Evolutionary conservation across 2,797 vertebrate genomes (phyloP).

Genomic region (Perodicticus potto): DNA sequence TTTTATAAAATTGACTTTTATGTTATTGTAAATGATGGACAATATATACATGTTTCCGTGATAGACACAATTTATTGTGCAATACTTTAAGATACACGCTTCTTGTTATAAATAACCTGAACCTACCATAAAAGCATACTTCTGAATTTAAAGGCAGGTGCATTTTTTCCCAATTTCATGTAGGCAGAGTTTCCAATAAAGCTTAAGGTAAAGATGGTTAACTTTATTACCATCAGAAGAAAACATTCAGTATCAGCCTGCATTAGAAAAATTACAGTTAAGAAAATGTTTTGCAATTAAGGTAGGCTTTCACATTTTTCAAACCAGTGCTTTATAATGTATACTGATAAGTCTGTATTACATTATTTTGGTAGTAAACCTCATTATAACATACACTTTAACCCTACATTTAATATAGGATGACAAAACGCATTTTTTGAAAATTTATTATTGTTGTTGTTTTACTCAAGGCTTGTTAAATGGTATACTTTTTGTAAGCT

Average conservation of each 20-base stretch:
- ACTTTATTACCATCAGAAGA: slow-evolving; percentile 37
- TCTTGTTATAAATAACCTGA: slow-evolving; percentile 36
- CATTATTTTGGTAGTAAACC: slow-evolving; percentile 75
- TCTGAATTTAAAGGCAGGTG: slow-evolving; percentile 14
- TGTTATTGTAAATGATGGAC: not conserved
- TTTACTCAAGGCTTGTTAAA: slow-evolving; percentile 33
- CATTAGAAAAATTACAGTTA: slow-evolving; percentile 64
- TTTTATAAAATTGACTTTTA: slow-evolving; percentile 23
- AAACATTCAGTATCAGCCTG: slow-evolving; percentile 52
- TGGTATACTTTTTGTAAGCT: not conserved
- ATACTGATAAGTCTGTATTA: slow-evolving; percentile 71
- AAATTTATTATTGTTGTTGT: not conserved
- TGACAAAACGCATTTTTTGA: slow-evolving; percentile 30
- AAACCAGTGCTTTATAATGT: slow-evolving; percentile 70
- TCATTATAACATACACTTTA: slow-evolving; percentile 42
- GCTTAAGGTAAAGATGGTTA: slow-evolving; percentile 47
- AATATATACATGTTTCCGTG: not conserved
- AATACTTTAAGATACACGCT: slow-evolving; percentile 5
- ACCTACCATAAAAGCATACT: not conserved
- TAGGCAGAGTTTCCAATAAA: slow-evolving; percentile 24
- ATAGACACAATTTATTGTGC: slow-evolving; percentile 15
- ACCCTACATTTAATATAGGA: slow-evolving; percentile 71
- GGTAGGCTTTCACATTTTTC: slow-evolving; percentile 64
- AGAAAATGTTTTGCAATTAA: slow-evolving; percentile 76
- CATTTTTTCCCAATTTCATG: slow-evolving; percentile 26